A percentile compares a stretch with the other conserved stretches of the same genome.
These are phyloP conservation scores for Xylota segnis DNA, from an alignment of 2,888 invertebrate species.

Conservation along the genomic window DNA sequence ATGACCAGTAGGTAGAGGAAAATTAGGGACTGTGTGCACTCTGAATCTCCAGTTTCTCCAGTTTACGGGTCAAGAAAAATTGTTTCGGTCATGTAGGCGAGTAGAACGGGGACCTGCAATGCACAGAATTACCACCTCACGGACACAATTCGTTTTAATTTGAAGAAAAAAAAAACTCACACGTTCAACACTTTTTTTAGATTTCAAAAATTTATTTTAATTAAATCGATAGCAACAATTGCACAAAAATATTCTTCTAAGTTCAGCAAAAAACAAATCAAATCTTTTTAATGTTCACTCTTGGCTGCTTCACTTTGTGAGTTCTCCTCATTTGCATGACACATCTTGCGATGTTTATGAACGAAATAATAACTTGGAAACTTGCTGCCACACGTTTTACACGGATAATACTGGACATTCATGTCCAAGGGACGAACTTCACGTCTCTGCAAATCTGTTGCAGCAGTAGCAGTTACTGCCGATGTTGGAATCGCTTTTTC, in stretches of 20 bases:
- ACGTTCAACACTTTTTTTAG: background rate
- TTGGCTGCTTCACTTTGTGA: constrained; percentile 64
- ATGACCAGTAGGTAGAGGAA: no score
- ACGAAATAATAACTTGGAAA: constrained; percentile 98
- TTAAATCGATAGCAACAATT: constrained; percentile 14
- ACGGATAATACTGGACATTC: constrained; percentile 96
- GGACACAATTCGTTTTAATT: background rate
- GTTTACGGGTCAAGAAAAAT: no score
- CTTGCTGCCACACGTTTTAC: constrained; percentile 96
- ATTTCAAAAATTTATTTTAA: constrained; percentile 27
- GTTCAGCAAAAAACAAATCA: background rate
- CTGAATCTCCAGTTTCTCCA: no score
- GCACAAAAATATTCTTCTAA: constrained; percentile 20
- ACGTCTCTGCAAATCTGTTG: constrained; percentile 83
- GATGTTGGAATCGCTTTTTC: constrained; percentile 38
- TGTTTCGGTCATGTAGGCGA: no score
- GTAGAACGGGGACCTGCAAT: no score
- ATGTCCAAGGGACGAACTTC: constrained; percentile 89
- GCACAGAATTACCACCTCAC: no score
- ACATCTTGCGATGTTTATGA: constrained; percentile 94
- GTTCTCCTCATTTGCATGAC: constrained; percentile 87
- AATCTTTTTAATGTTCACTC: constrained; percentile 55
- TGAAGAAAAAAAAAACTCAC: background rate
- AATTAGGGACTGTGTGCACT: no score
- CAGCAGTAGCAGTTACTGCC: constrained; percentile 75